Percentiles rank a stretch among this genome's conserved stretches.
Evolutionary conservation across 2,113 vertebrate species (phyloP).

Genomic region (Zosterops pallidus): DNA sequence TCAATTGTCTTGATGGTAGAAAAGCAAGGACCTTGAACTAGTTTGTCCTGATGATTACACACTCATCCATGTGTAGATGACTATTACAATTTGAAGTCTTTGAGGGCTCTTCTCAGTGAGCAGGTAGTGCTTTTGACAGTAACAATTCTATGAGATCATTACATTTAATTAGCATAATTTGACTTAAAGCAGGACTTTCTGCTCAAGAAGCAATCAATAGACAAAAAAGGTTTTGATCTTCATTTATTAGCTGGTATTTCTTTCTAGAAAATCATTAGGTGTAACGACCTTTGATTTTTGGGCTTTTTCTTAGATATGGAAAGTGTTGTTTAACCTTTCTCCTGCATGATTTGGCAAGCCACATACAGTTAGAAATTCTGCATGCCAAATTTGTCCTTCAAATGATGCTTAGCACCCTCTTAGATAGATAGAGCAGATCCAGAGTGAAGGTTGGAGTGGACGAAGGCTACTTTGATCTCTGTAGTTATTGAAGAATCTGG

Average conservation of each 20-base stretch:
- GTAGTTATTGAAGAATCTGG: not conserved
- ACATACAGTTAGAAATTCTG: not conserved
- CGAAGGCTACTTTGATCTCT: not conserved
- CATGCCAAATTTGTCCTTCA: not conserved
- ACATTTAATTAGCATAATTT: not conserved
- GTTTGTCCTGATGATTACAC: not conserved
- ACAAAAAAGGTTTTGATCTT: not conserved
- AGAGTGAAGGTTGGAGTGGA: not conserved
- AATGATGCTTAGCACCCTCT: not conserved
- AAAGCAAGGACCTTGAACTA: not conserved
- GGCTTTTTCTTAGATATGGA: rapidly evolving
- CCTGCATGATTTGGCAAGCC: not conserved
- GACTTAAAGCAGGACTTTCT: not conserved
- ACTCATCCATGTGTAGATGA: not conserved
- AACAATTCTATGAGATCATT: not conserved
- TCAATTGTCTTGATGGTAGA: not conserved
- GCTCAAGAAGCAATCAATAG: not conserved
- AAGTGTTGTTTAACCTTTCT: not conserved
- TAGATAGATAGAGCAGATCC: not conserved
- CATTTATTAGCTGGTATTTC: not conserved
- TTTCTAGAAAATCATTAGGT: not conserved
- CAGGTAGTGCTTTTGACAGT: not conserved
- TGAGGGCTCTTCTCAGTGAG: not conserved
- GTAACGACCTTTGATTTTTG: not conserved
- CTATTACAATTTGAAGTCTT: not conserved